Conservation (phyloP, 2,888 invertebrate species). For the Phalera bucephala region DNA sequence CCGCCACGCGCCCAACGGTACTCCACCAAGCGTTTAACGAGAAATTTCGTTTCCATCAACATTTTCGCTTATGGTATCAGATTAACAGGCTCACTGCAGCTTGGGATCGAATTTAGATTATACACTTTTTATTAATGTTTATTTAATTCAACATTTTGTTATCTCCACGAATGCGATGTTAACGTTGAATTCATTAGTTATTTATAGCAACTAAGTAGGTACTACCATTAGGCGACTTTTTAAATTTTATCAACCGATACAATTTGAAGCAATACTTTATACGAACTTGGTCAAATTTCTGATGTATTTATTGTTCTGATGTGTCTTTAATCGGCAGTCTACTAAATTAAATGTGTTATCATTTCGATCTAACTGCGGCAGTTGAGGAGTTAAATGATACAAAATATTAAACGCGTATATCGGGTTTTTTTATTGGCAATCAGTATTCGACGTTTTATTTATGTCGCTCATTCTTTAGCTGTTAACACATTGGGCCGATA, state of each 20-base stretch:
- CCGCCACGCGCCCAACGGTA: conserved; percentile 69
- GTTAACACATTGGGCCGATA: conserved; percentile 34
- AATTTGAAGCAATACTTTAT: too few species aligned
- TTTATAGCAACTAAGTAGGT: neutral
- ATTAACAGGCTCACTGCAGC: conserved; percentile 39
- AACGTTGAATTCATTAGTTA: neutral
- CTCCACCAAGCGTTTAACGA: conserved; percentile 53
- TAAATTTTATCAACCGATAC: too few species aligned
- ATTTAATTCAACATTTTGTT: neutral
- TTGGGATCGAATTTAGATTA: conserved; percentile 5
- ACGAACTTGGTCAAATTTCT: neutral
- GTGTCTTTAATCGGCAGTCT: neutral
- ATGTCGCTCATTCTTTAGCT: conserved; percentile 54
- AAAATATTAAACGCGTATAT: conserved; percentile 52
- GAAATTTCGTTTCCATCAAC: conserved; percentile 60
- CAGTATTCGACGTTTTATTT: conserved; percentile 59
- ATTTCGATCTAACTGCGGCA: conserved; percentile 8
- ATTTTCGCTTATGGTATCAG: conserved; percentile 64
- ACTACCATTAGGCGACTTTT: too few species aligned
- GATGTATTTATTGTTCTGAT: neutral
- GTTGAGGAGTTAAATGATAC: conserved; percentile 44
- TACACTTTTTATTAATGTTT: neutral
- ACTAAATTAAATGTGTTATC: conserved; percentile 9
- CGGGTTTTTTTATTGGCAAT: conserved; percentile 72
- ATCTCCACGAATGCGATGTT: neutral